phyloP scores from a whole-genome alignment of 1,140 invertebrate species.

The Thaumatotibia leucotreta region DNA sequence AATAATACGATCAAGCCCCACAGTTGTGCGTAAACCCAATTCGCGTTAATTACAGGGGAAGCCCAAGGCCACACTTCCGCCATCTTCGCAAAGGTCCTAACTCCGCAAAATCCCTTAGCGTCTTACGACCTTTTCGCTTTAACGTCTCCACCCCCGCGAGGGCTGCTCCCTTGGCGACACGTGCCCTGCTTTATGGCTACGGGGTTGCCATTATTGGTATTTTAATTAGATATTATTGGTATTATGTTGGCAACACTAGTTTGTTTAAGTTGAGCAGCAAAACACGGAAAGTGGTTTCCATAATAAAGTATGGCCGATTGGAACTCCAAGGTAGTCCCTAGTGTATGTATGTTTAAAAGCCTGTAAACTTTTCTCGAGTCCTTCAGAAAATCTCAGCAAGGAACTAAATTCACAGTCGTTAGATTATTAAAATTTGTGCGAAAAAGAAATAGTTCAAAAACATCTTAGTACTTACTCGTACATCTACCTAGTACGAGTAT shows the following conservation, averaged over 20 bases:
- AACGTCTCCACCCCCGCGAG: background rate
- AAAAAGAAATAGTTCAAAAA: too few relatives aligned
- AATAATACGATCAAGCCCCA: conserved; percentile 5
- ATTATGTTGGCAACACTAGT: background rate
- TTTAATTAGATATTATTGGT: conserved; percentile 12
- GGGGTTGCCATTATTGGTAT: conserved; percentile 19
- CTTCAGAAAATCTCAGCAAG: too few relatives aligned
- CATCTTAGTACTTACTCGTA: too few relatives aligned
- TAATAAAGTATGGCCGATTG: too few relatives aligned
- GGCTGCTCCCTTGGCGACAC: conserved; percentile 20
- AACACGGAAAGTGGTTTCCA: background rate
- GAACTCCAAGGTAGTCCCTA: too few relatives aligned
- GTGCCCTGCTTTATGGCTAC: conserved; percentile 11
- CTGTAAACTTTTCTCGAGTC: too few relatives aligned
- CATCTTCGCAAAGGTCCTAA: background rate
- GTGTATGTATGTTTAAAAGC: too few relatives aligned
- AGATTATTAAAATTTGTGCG: too few relatives aligned
- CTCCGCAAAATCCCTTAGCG: background rate
- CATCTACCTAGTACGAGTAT: too few relatives aligned
- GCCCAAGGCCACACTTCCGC: conserved; percentile 21
- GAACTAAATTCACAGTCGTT: too few relatives aligned
- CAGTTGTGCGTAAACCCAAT: conserved; percentile 13
- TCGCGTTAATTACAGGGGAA: conserved; percentile 26
- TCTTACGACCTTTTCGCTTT: background rate
- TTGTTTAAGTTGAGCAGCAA: too few relatives aligned